Evolutionary conservation across 2,888 invertebrate species (phyloP).

Genomic region (Kryphioiulus occultus): DNA sequence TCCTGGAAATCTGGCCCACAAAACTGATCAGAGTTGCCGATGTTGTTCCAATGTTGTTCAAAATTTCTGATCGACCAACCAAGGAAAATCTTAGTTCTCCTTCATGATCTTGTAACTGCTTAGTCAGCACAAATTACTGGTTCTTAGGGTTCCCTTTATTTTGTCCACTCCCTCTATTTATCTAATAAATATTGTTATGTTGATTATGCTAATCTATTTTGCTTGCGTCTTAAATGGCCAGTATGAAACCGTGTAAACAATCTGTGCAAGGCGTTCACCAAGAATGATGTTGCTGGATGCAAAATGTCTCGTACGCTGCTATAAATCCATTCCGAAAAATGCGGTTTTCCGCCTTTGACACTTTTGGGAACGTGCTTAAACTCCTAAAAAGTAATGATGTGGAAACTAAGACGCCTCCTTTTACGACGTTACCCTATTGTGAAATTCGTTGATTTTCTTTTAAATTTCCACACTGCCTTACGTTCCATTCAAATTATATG

Average conservation of each 20-base stretch:
- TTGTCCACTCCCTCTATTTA: no score
- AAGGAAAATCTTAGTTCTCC: no score
- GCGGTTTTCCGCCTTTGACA: constrained; percentile 18
- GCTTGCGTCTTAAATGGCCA: background rate
- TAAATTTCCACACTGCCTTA: background rate
- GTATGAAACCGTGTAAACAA: background rate
- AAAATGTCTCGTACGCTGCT: background rate
- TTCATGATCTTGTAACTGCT: no score
- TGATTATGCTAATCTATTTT: background rate
- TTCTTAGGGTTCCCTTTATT: no score
- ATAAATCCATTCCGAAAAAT: background rate
- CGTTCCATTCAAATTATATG: background rate
- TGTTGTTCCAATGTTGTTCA: no score
- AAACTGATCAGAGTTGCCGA: no score
- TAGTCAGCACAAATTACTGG: no score
- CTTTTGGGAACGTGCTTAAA: background rate
- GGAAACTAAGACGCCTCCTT: background rate
- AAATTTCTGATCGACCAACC: no score
- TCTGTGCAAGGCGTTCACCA: background rate
- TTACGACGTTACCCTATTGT: background rate
- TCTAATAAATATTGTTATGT: no score
- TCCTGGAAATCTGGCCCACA: no score
- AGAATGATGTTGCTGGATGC: background rate
- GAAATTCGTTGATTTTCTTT: background rate
- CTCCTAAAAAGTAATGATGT: background rate